Evolutionary conservation across 2,888 invertebrate genomes (phyloP).

Genomic region (Scelioninae gen. 2): DNA sequence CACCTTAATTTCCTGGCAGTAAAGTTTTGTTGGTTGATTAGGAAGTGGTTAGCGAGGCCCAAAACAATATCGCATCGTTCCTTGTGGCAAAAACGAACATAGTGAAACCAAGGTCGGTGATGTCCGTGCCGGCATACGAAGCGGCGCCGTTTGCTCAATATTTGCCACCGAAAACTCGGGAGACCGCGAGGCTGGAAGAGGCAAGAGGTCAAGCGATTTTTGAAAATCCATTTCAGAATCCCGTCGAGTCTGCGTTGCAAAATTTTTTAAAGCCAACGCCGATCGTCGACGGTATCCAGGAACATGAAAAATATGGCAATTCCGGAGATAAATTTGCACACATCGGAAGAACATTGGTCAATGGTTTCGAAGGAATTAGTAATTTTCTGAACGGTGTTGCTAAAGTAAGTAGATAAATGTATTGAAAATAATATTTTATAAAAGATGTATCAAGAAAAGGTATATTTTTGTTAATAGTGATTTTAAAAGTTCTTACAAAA

Average conservation of each 20-base stretch:
- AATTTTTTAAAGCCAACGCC: slow-evolving; percentile 79
- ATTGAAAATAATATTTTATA: no score
- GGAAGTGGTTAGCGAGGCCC: slow-evolving; percentile 66
- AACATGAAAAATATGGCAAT: slow-evolving; percentile 89
- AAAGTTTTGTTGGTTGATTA: slow-evolving; percentile 45
- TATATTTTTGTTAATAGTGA: no score
- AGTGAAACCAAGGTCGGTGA: slow-evolving; percentile 39
- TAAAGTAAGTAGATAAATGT: slow-evolving; percentile 79
- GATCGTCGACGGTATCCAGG: slow-evolving; percentile 84
- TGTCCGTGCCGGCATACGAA: slow-evolving; percentile 48
- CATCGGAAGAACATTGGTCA: slow-evolving; percentile 81
- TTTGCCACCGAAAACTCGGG: slow-evolving; percentile 62
- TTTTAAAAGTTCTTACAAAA: no score
- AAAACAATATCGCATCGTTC: slow-evolving; percentile 65
- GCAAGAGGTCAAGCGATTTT: slow-evolving; percentile 66
- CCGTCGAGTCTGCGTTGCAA: slow-evolving; percentile 63
- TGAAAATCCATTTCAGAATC: slow-evolving; percentile 64
- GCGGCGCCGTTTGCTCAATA: slow-evolving; percentile 51
- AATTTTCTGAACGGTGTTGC: slow-evolving; percentile 80
- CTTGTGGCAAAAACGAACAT: slow-evolving; percentile 63
- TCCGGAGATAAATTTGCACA: slow-evolving; percentile 81
- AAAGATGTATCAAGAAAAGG: no score
- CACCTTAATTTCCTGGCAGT: no score
- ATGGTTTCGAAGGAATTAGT: slow-evolving; percentile 82
- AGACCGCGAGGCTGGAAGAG: slow-evolving; percentile 67